A percentile compares a stretch with the other conserved stretches of the same genome.
phyloP scores from a whole-genome alignment of 30 jellyfish, hydroid and myxozoan species.

The Clytia hemisphaerica region DNA sequence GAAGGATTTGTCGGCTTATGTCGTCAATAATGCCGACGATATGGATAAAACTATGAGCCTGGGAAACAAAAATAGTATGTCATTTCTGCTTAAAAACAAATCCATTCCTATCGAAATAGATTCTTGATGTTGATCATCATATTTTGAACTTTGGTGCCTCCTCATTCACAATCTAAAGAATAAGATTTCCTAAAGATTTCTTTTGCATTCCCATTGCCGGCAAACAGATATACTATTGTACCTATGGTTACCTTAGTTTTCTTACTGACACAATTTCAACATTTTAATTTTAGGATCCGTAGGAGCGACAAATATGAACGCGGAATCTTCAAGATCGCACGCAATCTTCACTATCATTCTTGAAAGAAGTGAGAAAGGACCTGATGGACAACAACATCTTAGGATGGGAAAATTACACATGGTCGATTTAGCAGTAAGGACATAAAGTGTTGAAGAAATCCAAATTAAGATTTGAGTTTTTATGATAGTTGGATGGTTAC shows the following conservation, averaged over 20 bases:
- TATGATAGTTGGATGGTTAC: too few relatives aligned
- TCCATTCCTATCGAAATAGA: too few relatives aligned
- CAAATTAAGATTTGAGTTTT: too few relatives aligned
- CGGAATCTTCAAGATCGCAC: conserved; percentile 88
- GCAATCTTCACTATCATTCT: conserved; percentile 89
- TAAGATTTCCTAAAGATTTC: too few relatives aligned
- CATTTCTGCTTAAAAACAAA: neutral
- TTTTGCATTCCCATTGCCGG: too few relatives aligned
- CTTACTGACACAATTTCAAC: too few relatives aligned
- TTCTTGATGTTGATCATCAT: too few relatives aligned
- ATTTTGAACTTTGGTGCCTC: too few relatives aligned
- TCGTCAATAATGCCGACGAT: conserved; percentile 93
- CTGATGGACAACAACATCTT: conserved; percentile 89
- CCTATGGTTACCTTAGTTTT: too few relatives aligned
- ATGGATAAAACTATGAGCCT: conserved; percentile 96
- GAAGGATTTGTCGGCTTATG: conserved; percentile 90
- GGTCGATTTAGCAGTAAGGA: conserved; percentile 95
- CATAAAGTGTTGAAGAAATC: too few relatives aligned
- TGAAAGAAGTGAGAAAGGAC: conserved; percentile 94
- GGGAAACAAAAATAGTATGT: conserved; percentile 87
- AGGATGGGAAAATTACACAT: conserved; percentile 95
- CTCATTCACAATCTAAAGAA: too few relatives aligned
- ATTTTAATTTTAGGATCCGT: conserved; percentile 87
- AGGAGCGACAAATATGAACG: conserved; percentile 97
- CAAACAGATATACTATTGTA: too few relatives aligned